Evolutionary conservation across 2,797 vertebrate species (phyloP).

Genomic region (Gallinago nigripennis): DNA sequence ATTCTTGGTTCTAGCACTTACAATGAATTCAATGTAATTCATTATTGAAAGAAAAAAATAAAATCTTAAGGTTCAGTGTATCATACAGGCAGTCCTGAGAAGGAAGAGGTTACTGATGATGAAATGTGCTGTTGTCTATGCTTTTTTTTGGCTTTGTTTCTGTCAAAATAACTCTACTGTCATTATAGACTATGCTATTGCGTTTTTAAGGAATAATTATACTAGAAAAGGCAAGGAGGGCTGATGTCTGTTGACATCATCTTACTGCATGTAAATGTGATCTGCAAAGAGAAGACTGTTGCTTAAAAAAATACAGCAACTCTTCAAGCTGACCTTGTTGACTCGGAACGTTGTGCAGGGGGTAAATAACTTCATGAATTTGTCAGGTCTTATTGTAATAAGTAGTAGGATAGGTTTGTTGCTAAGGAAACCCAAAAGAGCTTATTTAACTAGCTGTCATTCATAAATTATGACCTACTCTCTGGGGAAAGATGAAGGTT

Average conservation of each 20-base stretch:
- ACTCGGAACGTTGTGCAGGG: neutral
- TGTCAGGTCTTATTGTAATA: constrained; percentile 14
- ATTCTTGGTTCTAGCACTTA: neutral
- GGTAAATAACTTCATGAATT: neutral
- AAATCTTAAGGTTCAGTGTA: neutral
- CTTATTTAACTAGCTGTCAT: constrained; percentile 13
- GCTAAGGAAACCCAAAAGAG: constrained; percentile 33
- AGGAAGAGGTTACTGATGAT: neutral
- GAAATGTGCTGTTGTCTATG: neutral
- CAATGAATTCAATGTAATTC: neutral
- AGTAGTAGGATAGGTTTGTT: constrained; percentile 38
- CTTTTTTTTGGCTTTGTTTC: neutral
- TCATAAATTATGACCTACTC: constrained; percentile 25
- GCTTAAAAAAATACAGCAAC: neutral
- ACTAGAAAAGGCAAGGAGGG: neutral
- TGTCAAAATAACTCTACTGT: neutral
- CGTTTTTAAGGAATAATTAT: neutral
- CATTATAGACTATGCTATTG: neutral
- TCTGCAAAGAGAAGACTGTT: neutral
- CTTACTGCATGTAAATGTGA: neutral
- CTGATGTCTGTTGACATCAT: neutral
- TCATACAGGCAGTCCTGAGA: neutral
- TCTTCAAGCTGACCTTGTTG: neutral
- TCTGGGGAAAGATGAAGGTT: neutral
- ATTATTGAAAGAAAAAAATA: neutral